These are phyloP conservation scores for Clarias platycephalus DNA, from an alignment of 2,797 vertebrate genomes.

Conservation along the genomic window DNA sequence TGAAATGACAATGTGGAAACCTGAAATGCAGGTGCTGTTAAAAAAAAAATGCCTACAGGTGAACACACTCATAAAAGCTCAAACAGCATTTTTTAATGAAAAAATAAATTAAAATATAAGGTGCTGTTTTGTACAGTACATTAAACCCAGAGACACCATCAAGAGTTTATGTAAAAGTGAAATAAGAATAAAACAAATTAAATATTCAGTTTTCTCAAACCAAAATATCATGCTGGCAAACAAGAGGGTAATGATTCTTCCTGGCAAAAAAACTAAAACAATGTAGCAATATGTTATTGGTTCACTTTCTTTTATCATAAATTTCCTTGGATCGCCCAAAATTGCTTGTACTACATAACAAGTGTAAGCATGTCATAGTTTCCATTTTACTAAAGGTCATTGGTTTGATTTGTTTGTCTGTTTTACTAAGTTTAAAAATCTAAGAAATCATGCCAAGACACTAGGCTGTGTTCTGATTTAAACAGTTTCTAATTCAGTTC, in stretches of 20 bases:
- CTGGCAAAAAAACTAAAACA: conserved; percentile 30
- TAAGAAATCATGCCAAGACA: conserved; percentile 41
- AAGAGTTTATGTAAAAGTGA: conserved; percentile 1
- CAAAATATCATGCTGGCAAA: conserved; percentile 13
- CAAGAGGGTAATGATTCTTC: not conserved
- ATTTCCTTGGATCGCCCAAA: conserved; percentile 49
- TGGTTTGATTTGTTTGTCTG: conserved; percentile 58
- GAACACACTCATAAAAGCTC: conserved; percentile 7
- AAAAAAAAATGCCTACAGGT: conserved; percentile 20
- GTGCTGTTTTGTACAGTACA: not conserved
- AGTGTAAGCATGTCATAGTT: conserved; percentile 55
- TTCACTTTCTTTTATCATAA: conserved; percentile 54
- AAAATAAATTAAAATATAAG: not conserved
- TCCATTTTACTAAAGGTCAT: conserved; percentile 52
- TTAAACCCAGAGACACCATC: not conserved
- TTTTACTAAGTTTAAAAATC: conserved; percentile 40
- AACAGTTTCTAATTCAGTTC: not conserved
- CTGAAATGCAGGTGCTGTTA: not conserved
- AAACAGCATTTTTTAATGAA: not conserved
- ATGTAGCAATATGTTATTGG: conserved; percentile 32
- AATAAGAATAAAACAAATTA: not conserved
- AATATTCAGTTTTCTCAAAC: not conserved
- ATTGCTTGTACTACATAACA: conserved; percentile 53
- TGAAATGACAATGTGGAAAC: conserved; percentile 13
- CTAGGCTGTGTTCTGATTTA: conserved; percentile 25